A percentile compares a stretch with the other conserved stretches of the same genome.
Conservation (phyloP, 2,797 vertebrate genomes). For the Gymnothorax javanicus region DNA sequence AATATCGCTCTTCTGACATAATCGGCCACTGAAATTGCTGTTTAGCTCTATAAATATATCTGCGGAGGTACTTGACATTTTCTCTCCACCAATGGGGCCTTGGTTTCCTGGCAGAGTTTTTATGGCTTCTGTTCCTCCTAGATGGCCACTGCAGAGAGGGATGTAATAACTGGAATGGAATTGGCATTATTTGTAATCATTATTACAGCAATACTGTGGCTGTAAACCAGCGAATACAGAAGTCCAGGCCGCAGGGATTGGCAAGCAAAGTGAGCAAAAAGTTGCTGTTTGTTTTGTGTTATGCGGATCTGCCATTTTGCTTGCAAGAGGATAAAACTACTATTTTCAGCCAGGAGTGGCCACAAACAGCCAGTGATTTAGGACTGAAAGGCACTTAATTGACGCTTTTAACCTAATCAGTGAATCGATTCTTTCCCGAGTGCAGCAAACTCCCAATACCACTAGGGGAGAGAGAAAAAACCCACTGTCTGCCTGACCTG, state of each 20-base stretch:
- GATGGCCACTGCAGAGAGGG: not conserved
- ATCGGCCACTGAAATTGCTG: not conserved
- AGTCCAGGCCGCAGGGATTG: not conserved
- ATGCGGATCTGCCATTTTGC: not conserved
- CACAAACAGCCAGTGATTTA: not conserved
- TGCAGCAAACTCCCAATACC: not conserved
- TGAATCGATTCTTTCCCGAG: not conserved
- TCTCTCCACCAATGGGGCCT: not conserved
- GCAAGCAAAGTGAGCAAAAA: not conserved
- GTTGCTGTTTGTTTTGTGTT: not conserved
- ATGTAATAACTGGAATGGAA: not conserved
- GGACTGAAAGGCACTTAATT: not conserved
- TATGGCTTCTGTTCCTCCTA: not conserved
- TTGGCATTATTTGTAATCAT: not conserved
- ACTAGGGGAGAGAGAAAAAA: conserved; percentile 7
- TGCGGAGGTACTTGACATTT: not conserved
- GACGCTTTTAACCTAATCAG: conserved; percentile 24
- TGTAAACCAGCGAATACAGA: not conserved
- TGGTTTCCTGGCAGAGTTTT: not conserved
- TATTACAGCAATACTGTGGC: not conserved
- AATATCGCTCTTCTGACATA: not conserved
- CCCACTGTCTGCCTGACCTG: not conserved
- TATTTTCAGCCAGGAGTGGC: not conserved
- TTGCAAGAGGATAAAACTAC: not conserved
- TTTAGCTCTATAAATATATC: conserved; percentile 4